These are phyloP conservation scores for Saguinus imperator DNA, from an alignment of 2,113 vertebrate genomes.

Conservation along the genomic window DNA sequence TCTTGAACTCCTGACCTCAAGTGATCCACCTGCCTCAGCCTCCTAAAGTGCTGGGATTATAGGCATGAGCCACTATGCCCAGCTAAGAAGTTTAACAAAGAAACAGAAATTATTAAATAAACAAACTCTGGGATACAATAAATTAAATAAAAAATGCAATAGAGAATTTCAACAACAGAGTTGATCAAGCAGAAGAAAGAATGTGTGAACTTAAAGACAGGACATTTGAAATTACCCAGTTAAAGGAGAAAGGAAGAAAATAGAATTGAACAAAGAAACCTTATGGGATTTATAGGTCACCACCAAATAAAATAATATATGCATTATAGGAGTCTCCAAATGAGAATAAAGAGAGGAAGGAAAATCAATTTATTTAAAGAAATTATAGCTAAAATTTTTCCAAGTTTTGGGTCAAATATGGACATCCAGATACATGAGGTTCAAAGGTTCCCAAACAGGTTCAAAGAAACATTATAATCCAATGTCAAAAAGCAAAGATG, in stretches of 20 bases:
- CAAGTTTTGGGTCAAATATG: neutral
- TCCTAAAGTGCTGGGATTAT: too few species aligned
- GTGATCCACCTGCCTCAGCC: too few species aligned
- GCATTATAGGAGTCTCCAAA: neutral
- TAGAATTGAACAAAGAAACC: neutral
- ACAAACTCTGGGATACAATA: neutral
- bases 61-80: too few species aligned
- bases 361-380: neutral
- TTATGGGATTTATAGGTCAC: neutral
- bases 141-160: neutral
- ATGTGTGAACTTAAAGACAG: neutral
- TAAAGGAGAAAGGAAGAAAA: neutral
- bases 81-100: neutral
- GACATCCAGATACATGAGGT: neutral
- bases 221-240: neutral
- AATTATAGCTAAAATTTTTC: neutral
- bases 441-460: neutral
- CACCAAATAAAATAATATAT: neutral
- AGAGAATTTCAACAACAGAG: neutral
- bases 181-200: neutral
- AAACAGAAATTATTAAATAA: neutral
- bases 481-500: neutral
- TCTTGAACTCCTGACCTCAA: too few species aligned
- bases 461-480: neutral
- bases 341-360: neutral